A percentile compares a stretch with the other conserved stretches of the same genome.
Conservation (phyloP, 2,797 vertebrate species). For the Xenentodon cancila region DNA sequence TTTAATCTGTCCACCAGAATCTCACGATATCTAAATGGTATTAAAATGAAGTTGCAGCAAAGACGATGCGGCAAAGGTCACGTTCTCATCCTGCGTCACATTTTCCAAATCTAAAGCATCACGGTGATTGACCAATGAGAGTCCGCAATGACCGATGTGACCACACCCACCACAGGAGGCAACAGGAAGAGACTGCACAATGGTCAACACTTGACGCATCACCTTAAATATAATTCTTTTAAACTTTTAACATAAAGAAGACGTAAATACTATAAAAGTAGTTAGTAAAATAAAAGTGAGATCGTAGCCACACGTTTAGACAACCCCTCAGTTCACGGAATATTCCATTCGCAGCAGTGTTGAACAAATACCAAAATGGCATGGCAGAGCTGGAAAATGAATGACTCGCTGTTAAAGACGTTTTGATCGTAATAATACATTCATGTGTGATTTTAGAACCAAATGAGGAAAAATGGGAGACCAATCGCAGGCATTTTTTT, state of each 20-base stretch:
- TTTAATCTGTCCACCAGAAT: no score
- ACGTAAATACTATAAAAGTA: no score
- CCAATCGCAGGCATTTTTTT: neutral
- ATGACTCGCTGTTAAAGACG: no score
- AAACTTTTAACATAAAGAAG: no score
- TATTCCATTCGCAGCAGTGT: no score
- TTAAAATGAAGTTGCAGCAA: neutral
- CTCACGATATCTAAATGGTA: neutral
- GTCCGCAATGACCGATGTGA: neutral
- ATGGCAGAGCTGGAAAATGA: no score
- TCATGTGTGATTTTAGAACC: neutral
- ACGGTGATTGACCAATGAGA: constrained; percentile 61
- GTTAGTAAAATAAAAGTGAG: neutral
- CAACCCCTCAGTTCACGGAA: no score
- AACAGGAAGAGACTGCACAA: constrained; percentile 63
- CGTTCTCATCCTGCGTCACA: constrained; percentile 83
- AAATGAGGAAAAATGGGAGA: neutral
- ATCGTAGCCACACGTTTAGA: no score
- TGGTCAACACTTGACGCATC: constrained; percentile 12
- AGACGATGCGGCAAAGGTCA: constrained; percentile 72
- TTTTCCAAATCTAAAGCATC: constrained; percentile 59
- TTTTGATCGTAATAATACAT: no score
- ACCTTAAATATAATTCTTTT: neutral
- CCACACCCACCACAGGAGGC: constrained; percentile 68
- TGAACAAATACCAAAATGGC: no score